These are phyloP conservation scores for Neocrepidodera transversa DNA, from an alignment of 2,888 invertebrate species.

Conservation along the genomic window DNA sequence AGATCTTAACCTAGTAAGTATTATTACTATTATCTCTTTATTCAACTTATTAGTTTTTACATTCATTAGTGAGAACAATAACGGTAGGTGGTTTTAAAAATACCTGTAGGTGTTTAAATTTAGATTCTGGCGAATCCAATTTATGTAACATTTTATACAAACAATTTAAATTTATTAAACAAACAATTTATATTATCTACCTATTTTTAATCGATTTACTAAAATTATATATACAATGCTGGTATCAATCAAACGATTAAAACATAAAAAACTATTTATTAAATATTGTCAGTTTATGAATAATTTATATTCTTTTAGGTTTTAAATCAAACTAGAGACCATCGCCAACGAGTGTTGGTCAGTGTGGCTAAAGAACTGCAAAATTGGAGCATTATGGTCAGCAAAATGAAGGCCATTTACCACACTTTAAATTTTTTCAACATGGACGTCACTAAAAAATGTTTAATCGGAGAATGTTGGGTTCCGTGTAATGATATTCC, in stretches of 20 bases:
- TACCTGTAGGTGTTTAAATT: too few relatives aligned
- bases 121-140: too few relatives aligned
- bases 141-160: too few relatives aligned
- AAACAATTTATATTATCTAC: slow-evolving; percentile 18
- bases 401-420: slow-evolving; percentile 81
- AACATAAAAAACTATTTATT: too few relatives aligned
- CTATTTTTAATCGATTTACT: neutral
- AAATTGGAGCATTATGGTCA: slow-evolving; percentile 84
- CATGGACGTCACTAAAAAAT: slow-evolving; percentile 76
- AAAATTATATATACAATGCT: too few relatives aligned
- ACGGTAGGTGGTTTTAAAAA: too few relatives aligned
- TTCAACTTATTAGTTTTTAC: too few relatives aligned
- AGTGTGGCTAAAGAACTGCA: slow-evolving; percentile 87
- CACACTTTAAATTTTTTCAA: slow-evolving; percentile 78
- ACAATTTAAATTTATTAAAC: neutral
- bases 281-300: too few relatives aligned
- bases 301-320: slow-evolving; percentile 73
- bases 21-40: too few relatives aligned
- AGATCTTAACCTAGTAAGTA: slow-evolving; percentile 77
- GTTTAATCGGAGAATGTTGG: slow-evolving; percentile 75
- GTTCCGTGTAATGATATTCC: slow-evolving; percentile 76
- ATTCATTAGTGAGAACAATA: too few relatives aligned
- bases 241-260: too few relatives aligned
- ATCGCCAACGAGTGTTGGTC: slow-evolving; percentile 82
- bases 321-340: slow-evolving; percentile 86